Conservation (phyloP, 1,140 invertebrate species). For the Drosophila tropicalis region DNA sequence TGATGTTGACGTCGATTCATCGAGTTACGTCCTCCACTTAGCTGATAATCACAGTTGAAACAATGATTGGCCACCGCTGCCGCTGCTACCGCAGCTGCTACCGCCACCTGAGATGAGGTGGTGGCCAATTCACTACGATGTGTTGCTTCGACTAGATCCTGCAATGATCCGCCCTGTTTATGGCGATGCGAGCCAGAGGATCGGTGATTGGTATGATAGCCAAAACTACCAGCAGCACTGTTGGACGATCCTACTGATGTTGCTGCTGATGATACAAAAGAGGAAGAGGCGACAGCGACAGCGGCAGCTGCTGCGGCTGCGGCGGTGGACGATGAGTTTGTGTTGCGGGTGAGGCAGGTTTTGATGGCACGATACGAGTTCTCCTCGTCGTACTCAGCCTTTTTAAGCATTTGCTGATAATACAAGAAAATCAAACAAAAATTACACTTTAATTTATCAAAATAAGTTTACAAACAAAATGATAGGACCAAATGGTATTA, state of each 20-base stretch:
- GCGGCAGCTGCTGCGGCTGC: constrained; percentile 13
- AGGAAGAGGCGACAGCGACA: constrained; percentile 33
- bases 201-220: constrained; percentile 46
- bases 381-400: constrained; percentile 81
- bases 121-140: constrained; percentile 68
- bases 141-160: constrained; percentile 76
- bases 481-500: no score
- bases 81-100: constrained; percentile 48
- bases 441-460: not conserved
- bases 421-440: not conserved
- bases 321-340: constrained; percentile 50
- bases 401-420: constrained; percentile 77
- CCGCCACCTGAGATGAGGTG: constrained; percentile 47
- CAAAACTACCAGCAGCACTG: constrained; percentile 36
- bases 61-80: constrained; percentile 57
- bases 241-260: constrained; percentile 27
- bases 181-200: constrained; percentile 58
- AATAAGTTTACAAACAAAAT: not conserved
- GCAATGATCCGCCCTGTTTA: constrained; percentile 81
- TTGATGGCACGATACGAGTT: constrained; percentile 73
- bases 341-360: constrained; percentile 64
- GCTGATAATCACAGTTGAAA: constrained; percentile 77
- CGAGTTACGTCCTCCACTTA: constrained; percentile 43
- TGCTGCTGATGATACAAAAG: constrained; percentile 30
- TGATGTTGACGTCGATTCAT: constrained; percentile 67